These are phyloP conservation scores for Tachina fera DNA, from an alignment of 2,888 invertebrate species.

Conservation along the genomic window DNA sequence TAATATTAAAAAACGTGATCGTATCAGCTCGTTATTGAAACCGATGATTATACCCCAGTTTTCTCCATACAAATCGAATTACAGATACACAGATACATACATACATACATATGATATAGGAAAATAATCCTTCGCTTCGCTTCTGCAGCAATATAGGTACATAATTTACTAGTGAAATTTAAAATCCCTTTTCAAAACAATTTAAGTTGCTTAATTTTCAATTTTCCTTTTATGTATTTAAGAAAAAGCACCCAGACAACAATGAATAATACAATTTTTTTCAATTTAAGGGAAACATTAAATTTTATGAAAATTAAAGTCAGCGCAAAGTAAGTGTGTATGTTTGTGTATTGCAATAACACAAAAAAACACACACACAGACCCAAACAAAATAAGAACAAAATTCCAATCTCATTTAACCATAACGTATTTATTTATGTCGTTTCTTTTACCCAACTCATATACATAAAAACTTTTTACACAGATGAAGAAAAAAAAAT, in stretches of 20 bases:
- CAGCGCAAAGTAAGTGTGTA: conserved; percentile 10
- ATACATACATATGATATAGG: too few relatives aligned
- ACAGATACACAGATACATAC: too few relatives aligned
- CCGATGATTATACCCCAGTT: too few relatives aligned
- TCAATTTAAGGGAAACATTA: conserved; percentile 53
- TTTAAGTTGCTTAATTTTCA: background rate
- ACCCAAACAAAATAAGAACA: conserved; percentile 28
- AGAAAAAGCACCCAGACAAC: conserved; percentile 19
- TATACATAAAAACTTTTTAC: conserved; percentile 21
- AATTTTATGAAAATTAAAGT: conserved; percentile 67
- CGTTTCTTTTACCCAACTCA: conserved; percentile 43
- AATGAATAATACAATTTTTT: conserved; percentile 35
- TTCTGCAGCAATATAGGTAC: background rate
- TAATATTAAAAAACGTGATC: too few relatives aligned
- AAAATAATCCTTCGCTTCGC: background rate
- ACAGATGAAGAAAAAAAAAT: conserved; percentile 19
- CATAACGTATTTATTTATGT: conserved; percentile 62
- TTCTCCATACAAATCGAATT: too few relatives aligned
- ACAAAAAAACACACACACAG: background rate
- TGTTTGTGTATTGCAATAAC: background rate
- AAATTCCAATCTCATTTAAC: conserved; percentile 56
- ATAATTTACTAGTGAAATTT: conserved; percentile 1
- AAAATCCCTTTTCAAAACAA: background rate
- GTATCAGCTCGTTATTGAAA: too few relatives aligned
- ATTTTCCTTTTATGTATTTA: background rate